Conservation (phyloP, 1,140 invertebrate species). For the Anagrus nilaparvatae region DNA sequence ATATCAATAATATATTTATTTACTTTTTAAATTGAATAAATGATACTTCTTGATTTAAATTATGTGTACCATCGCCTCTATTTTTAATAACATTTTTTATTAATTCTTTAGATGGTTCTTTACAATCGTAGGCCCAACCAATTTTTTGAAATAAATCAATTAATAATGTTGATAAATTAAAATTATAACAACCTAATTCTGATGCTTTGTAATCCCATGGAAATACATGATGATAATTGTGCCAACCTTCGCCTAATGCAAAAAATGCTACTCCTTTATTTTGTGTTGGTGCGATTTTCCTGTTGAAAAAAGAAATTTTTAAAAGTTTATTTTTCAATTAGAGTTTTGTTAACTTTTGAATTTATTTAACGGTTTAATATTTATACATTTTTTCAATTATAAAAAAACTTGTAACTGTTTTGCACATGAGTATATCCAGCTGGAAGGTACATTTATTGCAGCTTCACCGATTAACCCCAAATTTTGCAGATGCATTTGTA, state of each 20-base stretch:
- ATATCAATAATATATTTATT: no score
- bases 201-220: conserved; percentile 71
- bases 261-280: conserved; percentile 29
- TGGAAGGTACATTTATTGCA: no score
- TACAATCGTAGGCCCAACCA: conserved; percentile 73
- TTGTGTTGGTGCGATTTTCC: conserved; percentile 55
- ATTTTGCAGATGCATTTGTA: no score
- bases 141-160: conserved; percentile 58
- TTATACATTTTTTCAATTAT: no score
- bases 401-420: no score
- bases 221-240: conserved; percentile 85
- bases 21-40: conserved; percentile 1
- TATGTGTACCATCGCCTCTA: conserved; percentile 33
- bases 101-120: conserved; percentile 48
- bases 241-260: conserved; percentile 51
- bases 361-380: no score
- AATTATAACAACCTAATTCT: conserved; percentile 45
- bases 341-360: no score
- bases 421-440: no score
- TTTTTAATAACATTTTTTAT: conserved; percentile 44
- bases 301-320: no score
- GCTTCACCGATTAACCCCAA: no score
- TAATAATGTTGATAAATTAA: conserved; percentile 52
- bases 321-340: no score
- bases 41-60: not conserved